Percentiles rank a stretch among this genome's conserved stretches.
Evolutionary conservation across 2,888 invertebrate species (phyloP).

Genomic region (Drosophila neonasuta): DNA sequence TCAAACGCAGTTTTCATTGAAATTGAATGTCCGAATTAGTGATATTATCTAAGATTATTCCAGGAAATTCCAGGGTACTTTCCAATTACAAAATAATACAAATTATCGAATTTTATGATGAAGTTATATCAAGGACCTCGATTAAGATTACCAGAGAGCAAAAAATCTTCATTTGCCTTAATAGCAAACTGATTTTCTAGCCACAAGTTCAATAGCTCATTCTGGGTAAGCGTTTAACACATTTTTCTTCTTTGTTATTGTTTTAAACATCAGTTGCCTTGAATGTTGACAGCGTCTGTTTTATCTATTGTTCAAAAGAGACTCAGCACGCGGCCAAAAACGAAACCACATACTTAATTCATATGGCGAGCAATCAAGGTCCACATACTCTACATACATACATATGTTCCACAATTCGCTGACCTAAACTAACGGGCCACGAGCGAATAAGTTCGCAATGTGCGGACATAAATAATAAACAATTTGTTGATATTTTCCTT

Average conservation of each 20-base stretch:
- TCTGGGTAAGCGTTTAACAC: constrained; percentile 23
- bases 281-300: constrained; percentile 31
- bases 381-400: constrained; percentile 7
- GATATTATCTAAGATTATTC: no score
- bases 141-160: neutral
- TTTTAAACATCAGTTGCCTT: constrained; percentile 31
- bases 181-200: neutral
- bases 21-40: no score
- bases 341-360: constrained; percentile 28
- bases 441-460: constrained; percentile 25
- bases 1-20: no score
- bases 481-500: constrained; percentile 42
- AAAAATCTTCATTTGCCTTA: constrained; percentile 2
- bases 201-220: constrained; percentile 31
- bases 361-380: constrained; percentile 41
- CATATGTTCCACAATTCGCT: constrained; percentile 13
- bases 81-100: no score
- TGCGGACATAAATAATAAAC: constrained; percentile 39
- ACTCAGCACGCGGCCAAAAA: constrained; percentile 28
- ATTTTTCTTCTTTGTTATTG: constrained; percentile 17
- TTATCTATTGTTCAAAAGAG: constrained; percentile 26
- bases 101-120: no score
- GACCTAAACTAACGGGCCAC: constrained; percentile 39
- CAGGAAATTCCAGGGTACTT: no score
- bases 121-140: constrained; percentile 5